Conservation (phyloP, 2,888 invertebrate species). For the Drosophila paranaensis region DNA sequence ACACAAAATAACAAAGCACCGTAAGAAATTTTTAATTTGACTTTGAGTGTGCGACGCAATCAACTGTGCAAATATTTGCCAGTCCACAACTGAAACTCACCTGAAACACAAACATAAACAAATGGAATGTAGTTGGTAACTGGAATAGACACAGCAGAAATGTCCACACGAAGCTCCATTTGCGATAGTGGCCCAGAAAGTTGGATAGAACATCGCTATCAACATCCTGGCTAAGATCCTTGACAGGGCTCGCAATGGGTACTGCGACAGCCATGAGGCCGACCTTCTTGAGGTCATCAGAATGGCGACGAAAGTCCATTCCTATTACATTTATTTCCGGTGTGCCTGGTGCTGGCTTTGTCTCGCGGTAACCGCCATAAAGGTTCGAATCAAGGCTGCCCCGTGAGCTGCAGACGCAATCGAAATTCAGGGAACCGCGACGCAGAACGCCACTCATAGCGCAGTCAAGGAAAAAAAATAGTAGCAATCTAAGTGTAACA, state of each 20-base stretch:
- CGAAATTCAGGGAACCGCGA: conserved; percentile 82
- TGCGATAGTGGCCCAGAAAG: conserved; percentile 87
- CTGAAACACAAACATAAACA: conserved; percentile 87
- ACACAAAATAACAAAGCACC: conserved; percentile 7
- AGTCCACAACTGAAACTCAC: conserved; percentile 73
- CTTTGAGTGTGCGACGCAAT: conserved; percentile 58
- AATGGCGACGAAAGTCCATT: conserved; percentile 82
- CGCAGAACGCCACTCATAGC: conserved; percentile 83
- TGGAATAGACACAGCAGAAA: conserved; percentile 87
- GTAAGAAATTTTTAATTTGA: conserved; percentile 17
- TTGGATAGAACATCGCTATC: conserved; percentile 86
- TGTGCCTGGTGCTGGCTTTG: conserved; percentile 73
- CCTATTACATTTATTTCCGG: conserved; percentile 83
- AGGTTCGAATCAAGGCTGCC: conserved; percentile 79
- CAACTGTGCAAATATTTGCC: conserved; percentile 66
- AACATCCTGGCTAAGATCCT: conserved; percentile 76
- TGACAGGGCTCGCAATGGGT: conserved; percentile 4
- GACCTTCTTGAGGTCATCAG: conserved; percentile 82
- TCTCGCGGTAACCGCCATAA: conserved; percentile 77
- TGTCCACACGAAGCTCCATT: conserved; percentile 87
- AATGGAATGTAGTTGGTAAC: conserved; percentile 88
- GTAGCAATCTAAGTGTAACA: conserved; percentile 21
- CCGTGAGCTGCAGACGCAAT: conserved; percentile 67
- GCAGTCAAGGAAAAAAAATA: conserved; percentile 10
- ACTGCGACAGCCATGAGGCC: conserved; percentile 20